Percentiles rank a stretch among this genome's conserved stretches.
Evolutionary conservation across 2,797 vertebrate species (phyloP).

Genomic region (Argentina silus): DNA sequence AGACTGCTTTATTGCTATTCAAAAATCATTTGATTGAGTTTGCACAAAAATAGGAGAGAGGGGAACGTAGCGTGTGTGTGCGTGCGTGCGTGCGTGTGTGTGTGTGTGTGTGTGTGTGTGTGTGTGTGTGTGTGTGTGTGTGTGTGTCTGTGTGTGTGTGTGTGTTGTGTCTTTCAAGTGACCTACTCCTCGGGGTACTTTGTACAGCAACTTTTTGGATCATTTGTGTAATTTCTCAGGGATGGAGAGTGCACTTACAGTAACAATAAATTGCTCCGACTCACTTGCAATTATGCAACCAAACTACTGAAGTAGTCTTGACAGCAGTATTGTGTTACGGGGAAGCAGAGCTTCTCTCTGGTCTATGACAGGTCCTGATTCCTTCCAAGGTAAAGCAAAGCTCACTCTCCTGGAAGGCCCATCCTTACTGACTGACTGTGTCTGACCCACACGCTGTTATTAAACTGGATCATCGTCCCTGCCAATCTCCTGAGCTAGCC

Average conservation of each 20-base stretch:
- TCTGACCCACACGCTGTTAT: conserved; percentile 17
- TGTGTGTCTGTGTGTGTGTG: conserved; percentile 36
- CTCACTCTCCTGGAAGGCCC: conserved; percentile 1
- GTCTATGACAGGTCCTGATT: conserved; percentile 23
- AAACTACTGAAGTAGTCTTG: conserved; percentile 51
- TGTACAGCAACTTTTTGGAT: conserved; percentile 52
- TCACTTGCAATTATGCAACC: conserved; percentile 47
- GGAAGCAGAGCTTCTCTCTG: conserved; percentile 35
- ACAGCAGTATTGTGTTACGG: conserved; percentile 45
- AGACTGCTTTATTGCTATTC: conserved; percentile 92
- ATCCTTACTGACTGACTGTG: conserved; percentile 28
- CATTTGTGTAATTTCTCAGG: conserved; percentile 42
- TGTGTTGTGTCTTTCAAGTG: conserved; percentile 39
- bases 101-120: conserved; percentile 10
- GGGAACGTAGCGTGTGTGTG: conserved; percentile 31
- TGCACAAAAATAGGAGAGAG: conserved; percentile 80
- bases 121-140: conserved; percentile 22
- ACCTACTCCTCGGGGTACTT: conserved; percentile 33
- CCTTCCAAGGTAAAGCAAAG: background rate
- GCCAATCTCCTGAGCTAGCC: conserved; percentile 6
- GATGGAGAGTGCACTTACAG: conserved; percentile 45
- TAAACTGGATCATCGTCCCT: conserved; percentile 22
- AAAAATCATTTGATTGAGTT: conserved; percentile 94
- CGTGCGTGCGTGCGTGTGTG: background rate
- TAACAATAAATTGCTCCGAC: conserved; percentile 44